phyloP scores from a whole-genome alignment of 2,797 vertebrate species.

The Epinephelus awoara region DNA sequence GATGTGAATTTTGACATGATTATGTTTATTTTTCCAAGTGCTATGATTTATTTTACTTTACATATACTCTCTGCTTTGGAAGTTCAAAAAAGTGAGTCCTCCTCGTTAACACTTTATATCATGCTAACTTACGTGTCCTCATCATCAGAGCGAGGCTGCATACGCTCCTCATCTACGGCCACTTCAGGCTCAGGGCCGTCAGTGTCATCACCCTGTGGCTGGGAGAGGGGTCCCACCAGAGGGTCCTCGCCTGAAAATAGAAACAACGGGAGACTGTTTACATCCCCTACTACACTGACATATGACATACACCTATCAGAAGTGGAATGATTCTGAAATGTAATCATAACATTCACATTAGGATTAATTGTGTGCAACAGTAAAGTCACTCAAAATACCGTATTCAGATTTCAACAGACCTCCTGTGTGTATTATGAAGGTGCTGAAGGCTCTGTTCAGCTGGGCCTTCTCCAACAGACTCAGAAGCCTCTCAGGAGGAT shows the following conservation, averaged over 20 bases:
- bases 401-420: constrained; percentile 75
- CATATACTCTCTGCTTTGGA: neutral
- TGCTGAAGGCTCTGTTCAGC: constrained; percentile 89
- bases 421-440: constrained; percentile 89
- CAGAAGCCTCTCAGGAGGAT: constrained; percentile 88
- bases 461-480: constrained; percentile 88
- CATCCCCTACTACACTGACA: neutral
- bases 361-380: neutral
- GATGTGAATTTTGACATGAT: neutral
- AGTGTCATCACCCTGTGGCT: constrained; percentile 75
- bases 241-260: constrained; percentile 74
- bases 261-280: neutral
- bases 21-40: neutral
- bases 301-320: too few relatives aligned
- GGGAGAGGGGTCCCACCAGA: constrained; percentile 86
- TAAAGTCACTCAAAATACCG: neutral
- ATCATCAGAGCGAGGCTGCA: constrained; percentile 91
- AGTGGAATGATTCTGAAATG: neutral
- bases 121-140: constrained; percentile 92
- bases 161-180: constrained; percentile 82
- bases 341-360: too few relatives aligned
- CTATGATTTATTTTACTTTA: neutral
- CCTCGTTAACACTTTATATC: neutral
- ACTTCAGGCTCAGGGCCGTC: constrained; percentile 85
- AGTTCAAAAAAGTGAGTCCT: too few relatives aligned